Conservation (phyloP, 2,113 vertebrate genomes). For the Crotalus viridis region DNA sequence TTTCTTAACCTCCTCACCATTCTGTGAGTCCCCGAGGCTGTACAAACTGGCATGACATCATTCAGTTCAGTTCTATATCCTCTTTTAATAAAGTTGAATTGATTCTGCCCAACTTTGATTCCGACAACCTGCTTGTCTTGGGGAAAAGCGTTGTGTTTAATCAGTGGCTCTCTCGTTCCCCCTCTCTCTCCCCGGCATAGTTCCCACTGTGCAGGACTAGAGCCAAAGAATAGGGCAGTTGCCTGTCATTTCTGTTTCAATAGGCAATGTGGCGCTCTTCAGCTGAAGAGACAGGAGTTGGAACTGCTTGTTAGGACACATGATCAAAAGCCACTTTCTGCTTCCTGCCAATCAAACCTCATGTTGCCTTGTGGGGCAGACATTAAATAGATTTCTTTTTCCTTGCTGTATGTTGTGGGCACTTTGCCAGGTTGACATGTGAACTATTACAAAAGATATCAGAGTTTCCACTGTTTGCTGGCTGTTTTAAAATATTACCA, state of each 20-base stretch:
- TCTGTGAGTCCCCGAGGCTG: constrained; percentile 79
- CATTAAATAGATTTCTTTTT: constrained; percentile 88
- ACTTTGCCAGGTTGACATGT: constrained; percentile 89
- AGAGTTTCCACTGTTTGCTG: constrained; percentile 76
- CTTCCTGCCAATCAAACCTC: constrained; percentile 96
- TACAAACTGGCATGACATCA: constrained; percentile 86
- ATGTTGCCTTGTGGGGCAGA: constrained; percentile 90
- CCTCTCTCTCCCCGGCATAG: constrained; percentile 69
- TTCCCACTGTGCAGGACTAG: constrained; percentile 81
- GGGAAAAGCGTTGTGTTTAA: constrained; percentile 77
- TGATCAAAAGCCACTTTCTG: constrained; percentile 94
- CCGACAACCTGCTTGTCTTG: constrained; percentile 83
- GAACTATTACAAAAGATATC: constrained; percentile 86
- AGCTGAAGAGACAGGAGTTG: constrained; percentile 91
- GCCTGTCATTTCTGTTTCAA: constrained; percentile 97
- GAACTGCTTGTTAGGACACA: constrained; percentile 98
- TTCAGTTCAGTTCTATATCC: constrained; percentile 79
- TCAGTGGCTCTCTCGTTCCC: constrained; percentile 68
- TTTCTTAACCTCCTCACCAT: constrained; percentile 77
- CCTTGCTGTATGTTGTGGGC: constrained; percentile 78
- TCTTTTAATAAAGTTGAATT: constrained; percentile 83
- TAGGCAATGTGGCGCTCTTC: constrained; percentile 92
- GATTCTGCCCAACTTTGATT: constrained; percentile 83
- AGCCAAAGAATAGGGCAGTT: constrained; percentile 81
- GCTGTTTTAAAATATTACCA: constrained; percentile 75